Percentiles rank a stretch among this genome's conserved stretches.
phyloP scores from a whole-genome alignment of 1,140 invertebrate genomes.

The Bombyx mori region DNA sequence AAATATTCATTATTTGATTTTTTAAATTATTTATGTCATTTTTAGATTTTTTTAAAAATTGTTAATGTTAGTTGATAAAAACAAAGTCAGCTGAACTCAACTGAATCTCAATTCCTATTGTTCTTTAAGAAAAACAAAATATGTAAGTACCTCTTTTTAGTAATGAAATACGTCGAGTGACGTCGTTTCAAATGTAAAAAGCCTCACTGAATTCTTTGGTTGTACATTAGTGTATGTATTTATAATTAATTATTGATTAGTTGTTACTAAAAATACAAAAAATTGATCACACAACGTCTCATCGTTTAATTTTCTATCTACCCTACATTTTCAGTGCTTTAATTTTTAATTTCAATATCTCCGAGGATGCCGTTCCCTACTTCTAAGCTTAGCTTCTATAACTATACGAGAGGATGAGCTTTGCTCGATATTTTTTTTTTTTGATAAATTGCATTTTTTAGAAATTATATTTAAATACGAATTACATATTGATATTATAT shows the following conservation, averaged over 20 bases:
- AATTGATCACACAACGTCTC: constrained; percentile 42
- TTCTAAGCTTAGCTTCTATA: no score
- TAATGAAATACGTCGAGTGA: constrained; percentile 52
- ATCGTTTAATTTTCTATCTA: constrained; percentile 6
- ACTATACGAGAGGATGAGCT: no score
- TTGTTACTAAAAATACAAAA: constrained; percentile 67
- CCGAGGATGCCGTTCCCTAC: no score
- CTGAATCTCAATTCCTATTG: constrained; percentile 62
- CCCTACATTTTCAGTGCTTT: no score
- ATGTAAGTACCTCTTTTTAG: constrained; percentile 27
- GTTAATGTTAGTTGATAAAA: constrained; percentile 56
- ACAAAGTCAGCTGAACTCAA: constrained; percentile 60
- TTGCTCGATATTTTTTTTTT: no score
- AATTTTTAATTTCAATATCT: no score
- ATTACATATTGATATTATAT: no score
- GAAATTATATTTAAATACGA: no score
- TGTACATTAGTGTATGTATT: constrained; percentile 42
- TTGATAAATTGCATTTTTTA: no score
- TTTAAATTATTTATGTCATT: constrained; percentile 68
- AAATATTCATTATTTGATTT: constrained; percentile 52
- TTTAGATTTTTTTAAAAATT: constrained; percentile 49
- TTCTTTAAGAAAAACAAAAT: constrained; percentile 32
- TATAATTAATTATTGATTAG: constrained; percentile 65
- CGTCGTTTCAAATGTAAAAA: constrained; percentile 24
- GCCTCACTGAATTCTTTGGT: no score